Evolutionary conservation across 1,140 invertebrate genomes (phyloP), one percentile per base, ranked within the genome.

Genomic region (Halictus rubicundus): DNA sequence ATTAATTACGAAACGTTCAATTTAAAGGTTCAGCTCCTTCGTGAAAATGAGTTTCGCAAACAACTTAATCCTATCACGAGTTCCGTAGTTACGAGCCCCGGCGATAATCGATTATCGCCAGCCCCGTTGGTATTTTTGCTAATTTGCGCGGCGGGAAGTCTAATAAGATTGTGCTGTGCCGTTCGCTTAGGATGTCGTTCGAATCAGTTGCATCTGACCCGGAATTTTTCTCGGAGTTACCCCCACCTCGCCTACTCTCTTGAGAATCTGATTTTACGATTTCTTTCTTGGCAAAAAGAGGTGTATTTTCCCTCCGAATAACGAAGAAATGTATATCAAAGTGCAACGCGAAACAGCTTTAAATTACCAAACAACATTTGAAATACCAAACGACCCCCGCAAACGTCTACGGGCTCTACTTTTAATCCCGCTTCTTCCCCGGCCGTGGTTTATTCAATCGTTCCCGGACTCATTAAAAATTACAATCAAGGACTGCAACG

Each of bases 11-110:
- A n/a, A 59, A 70, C 42, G 52, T 71, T 63, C 70, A 81, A 81
- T 81, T 75, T 78, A 54, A 25, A 46, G 25, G 63, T 21, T 32
- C 23, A 78, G 64, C 78, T 77, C 46, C 42, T 68, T 79, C 39
- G 57, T 79, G 71, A 73, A 68, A 69, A 69, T 57, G 60, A 64
- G 60, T 42, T 64, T 63, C 66, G 76, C 79, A 82, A 82, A 82
- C 72, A 78, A 82, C 68, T 79, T 79, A 52, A 82, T 79, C 69
- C 66, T 82, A 82, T 71, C 76, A 61, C 66, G 49, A 52, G 49
- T 52, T 52, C 49, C 49, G 19, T 52, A 52, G 49, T 52, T 52
- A 52, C 49, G 49, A 19, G 49, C 49, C 49, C 49, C 19, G 49
- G 0, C 49, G 49, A 52, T n/a, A n/a, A n/a, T 52, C 49, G 49